Evolutionary conservation across 2,113 vertebrate genomes (phyloP), one percentile per base, ranked within the genome.

Genomic region (Lanius ludovicianus): DNA sequence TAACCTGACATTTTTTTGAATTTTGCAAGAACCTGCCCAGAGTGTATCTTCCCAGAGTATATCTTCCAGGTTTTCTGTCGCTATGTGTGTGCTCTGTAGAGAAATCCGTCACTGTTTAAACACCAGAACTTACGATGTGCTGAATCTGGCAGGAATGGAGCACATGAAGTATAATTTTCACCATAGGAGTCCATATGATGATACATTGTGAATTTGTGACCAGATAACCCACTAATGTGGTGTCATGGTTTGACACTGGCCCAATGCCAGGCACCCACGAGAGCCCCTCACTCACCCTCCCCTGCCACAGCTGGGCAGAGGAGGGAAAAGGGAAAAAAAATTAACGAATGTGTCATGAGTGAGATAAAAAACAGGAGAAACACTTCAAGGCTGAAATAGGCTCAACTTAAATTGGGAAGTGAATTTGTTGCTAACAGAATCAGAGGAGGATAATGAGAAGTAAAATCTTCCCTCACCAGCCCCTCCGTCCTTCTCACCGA

Each of bases 251-350:
- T 17, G 57, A 25, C 23, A 25, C 23, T 25, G n/a, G 23, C 57
- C n/a, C n/a, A 59, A 11, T 3, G 2, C n/a, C 22, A 16, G n/a
- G n/a, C 22, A 25, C 15, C n/a, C n/a, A 59, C 1, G 2, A 37
- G n/a, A 59, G n/a, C n/a, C 5, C 1, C 23, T 37, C 7, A 2
- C n/a, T 59, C n/a, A 37, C 23, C 23, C 57, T 37, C 57, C n/a
- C 15, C 10, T 59, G 23, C 15, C 23, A 25, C n/a, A 37, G n/a
- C n/a, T 59, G 56, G n/a, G 56, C 9, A 35, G n/a, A 57, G n/a
- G 23, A 25, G 15, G 23, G 23, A 24, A 35, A 25, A 59, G 15
- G 13, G 11, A 59, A 35, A 59, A 35, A 59, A 24, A 24, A 17
- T 25, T 37, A 59, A 37, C 2, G 0, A 35, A 25, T 0, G 4